Evolutionary conservation across 2,797 vertebrate genomes (phyloP).

Genomic region (Macropodus opercularis): DNA sequence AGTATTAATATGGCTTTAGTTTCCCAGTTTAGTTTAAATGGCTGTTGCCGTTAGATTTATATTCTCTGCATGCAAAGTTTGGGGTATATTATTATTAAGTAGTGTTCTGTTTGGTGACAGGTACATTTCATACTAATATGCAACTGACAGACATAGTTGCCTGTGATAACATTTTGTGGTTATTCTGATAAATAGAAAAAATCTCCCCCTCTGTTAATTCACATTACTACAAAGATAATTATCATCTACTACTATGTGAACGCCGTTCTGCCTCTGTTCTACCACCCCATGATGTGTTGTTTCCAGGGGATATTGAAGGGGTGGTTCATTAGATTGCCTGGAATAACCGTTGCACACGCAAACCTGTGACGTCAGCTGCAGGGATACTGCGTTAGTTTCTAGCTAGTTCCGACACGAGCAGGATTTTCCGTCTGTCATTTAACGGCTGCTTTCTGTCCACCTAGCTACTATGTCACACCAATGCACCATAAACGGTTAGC

Average conservation of each 20-base stretch:
- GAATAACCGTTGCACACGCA: conserved; percentile 56
- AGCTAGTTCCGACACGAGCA: conserved; percentile 50
- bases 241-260: conserved; percentile 21
- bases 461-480: conserved; percentile 74
- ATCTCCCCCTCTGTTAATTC: background rate
- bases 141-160: background rate
- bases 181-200: conserved; percentile 16
- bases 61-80: too few relatives aligned
- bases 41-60: too few relatives aligned
- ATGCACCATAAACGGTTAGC: conserved; percentile 81
- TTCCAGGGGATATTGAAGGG: conserved; percentile 46
- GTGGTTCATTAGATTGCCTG: conserved; percentile 59
- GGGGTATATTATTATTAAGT: background rate
- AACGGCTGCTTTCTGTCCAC: conserved; percentile 67
- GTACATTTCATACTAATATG: background rate
- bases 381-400: conserved; percentile 60
- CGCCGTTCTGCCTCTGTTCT: background rate
- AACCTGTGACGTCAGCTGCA: conserved; percentile 53
- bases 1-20: background rate
- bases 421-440: conserved; percentile 68
- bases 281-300: conserved; percentile 29
- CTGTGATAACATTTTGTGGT: conserved; percentile 5
- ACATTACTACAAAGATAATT: conserved; percentile 9
- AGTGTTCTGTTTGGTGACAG: background rate
- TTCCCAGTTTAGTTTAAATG: too few relatives aligned